Base-by-base conservation (phyloP, 1,140 invertebrate species). In the Microplitis mediator region DNA sequence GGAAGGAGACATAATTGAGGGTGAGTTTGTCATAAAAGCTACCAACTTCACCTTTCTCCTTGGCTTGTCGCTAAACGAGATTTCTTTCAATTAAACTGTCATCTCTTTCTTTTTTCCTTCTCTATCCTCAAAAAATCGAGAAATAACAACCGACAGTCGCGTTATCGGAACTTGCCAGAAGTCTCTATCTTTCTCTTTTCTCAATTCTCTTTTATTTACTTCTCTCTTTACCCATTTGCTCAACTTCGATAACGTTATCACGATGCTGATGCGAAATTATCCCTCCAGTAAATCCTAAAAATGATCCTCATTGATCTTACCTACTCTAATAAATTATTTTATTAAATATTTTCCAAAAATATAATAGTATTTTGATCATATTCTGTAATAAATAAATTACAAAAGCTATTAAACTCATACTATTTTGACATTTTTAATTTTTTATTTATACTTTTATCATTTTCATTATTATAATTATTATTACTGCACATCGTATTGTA, bases 31-130 rank as follows among this genome's bases (percentile, higher is more conserved):
- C 82, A 82, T 83, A 82, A 84, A 84, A 79, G 79, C 72, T 66
- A 54, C 72, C 70, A 74, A 71, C 50, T 58, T 45, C 16, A 54
- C 32, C 35, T 69, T 69, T 62, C 66, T 64, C 65, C 74, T 78
- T 76, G 71, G 77, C 76, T 73, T 75, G 77, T 77, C 76, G 69
- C 74, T 77, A 79, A 82, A 80, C 79, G 82, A 82, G 84, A 83
- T 85, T 86, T 86, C 85, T 85, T 86, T 86, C 85, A 86, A 86
- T 86, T 86, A 86, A 86, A 86, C 84, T 82, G 80, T 82, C 80
- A 64, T 70, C 69, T 61, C 74, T 58, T 68, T 60, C 51, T 23
- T 72, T 75, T 62, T 60, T 62, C 72, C 65, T 71, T 39, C 63
- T 52, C 75, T n/a, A 71, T 65, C 72, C 68, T 61, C 76, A 76